Evolutionary conservation across 2,113 vertebrate species (phyloP), one percentile per base, ranked within the genome.

Genomic region (Cairina moschata): DNA sequence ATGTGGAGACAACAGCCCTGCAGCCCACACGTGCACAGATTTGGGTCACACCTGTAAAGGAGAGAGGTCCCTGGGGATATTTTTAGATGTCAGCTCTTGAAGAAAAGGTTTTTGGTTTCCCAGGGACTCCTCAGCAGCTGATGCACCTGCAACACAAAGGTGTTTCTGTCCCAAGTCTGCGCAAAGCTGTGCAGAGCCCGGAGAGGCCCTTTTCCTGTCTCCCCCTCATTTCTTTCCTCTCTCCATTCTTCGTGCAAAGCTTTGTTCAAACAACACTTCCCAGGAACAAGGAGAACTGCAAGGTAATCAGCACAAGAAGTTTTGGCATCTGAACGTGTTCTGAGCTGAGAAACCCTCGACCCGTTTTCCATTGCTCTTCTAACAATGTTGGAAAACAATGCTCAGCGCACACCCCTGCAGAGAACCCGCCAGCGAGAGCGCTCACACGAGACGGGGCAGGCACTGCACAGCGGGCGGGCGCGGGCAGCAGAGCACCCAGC

Each of bases 231-330:
- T 88, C 80, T 97, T 94, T 91, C 92, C 92, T 88, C 59, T 73
- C n/a, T 54, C 85, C 74, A 95, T 95, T 95, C 92, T 96, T 94
- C 11, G 3, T 21, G 55, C 82, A 58, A 88, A 93, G 75, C 84
- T 83, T 63, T 17, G 83, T 73, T 94, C 31, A 1, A 66, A 58
- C 13, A 91, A 65, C 68, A 91, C 71, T 94, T 90, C 79, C 83
- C 46, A 44, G 83, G 75, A 69, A 93, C 72, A 48, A 65, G 90
- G 71, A 75, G 71, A 74, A 38, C 54, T 50, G 69, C 44, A 52
- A 91, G 65, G 83, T 80, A 88, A 77, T 25, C 0, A 1, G 44
- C 46, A 62, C 34, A 63, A 83, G 92, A 88, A 72, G 76, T 11
- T 76, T 44, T 83, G 86, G 83, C 86, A 83, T 17, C 17, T 78